Evolutionary conservation across 2,797 vertebrate genomes (phyloP).

Genomic region (Alca torda): DNA sequence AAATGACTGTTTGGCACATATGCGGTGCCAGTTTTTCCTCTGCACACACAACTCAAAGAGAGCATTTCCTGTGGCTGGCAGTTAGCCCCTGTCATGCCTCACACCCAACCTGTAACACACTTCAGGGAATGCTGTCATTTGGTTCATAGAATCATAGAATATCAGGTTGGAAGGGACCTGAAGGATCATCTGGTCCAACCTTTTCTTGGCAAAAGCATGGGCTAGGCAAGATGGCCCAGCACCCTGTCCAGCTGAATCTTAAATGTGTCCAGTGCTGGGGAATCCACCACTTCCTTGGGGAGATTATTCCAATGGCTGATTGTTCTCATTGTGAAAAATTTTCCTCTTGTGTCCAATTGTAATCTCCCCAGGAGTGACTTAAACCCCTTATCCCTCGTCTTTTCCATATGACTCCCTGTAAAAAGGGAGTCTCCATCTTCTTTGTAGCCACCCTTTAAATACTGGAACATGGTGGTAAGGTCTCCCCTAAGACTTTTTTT

Average conservation of each 20-base stretch:
- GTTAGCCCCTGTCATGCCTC: not conserved
- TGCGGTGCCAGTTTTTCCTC: accelerated
- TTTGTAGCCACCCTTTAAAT: not conserved
- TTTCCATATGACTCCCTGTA: not conserved
- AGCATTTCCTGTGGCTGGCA: not conserved
- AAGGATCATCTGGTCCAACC: not conserved
- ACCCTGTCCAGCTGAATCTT: not conserved
- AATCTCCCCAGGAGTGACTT: not conserved
- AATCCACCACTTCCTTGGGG: not conserved
- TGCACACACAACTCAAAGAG: accelerated
- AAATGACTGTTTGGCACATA: accelerated
- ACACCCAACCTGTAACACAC: accelerated
- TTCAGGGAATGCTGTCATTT: not conserved
- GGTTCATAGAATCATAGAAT: not conserved
- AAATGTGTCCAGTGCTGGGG: not conserved
- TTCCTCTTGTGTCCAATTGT: not conserved
- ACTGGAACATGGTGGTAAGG: not conserved
- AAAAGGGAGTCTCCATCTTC: not conserved
- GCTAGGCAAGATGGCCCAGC: not conserved
- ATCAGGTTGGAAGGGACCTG: not conserved
- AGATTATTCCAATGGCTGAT: not conserved
- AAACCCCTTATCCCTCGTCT: not conserved
- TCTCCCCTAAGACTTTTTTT: not conserved
- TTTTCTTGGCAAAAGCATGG: not conserved
- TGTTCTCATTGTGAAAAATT: not conserved